Percentiles rank a stretch among this genome's conserved stretches.
Conservation (phyloP, 2,113 vertebrate genomes). For the Acanthisitta chloris region DNA sequence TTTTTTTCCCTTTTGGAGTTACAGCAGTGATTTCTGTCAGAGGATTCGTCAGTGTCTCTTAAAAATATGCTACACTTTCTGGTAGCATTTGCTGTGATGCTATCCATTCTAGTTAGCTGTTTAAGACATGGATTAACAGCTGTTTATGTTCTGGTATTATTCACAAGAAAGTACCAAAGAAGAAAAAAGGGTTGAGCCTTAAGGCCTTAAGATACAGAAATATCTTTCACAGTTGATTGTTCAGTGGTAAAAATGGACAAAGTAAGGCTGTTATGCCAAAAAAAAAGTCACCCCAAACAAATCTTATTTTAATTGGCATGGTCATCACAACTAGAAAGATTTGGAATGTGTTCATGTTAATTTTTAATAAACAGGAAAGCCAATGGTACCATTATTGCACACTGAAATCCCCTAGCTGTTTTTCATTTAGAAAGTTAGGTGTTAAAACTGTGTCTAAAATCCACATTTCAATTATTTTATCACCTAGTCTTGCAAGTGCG, state of each 20-base stretch:
- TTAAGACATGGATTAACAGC: neutral
- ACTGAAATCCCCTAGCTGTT: neutral
- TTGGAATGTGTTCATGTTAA: neutral
- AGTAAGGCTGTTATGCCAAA: neutral
- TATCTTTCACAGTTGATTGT: neutral
- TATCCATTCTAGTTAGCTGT: neutral
- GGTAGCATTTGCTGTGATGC: neutral
- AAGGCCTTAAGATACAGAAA: neutral
- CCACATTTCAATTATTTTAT: constrained; percentile 65
- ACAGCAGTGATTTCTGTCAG: neutral
- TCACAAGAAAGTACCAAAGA: neutral
- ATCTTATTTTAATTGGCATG: neutral
- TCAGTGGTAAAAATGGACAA: neutral
- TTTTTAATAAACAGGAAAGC: constrained; percentile 47
- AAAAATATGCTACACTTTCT: neutral
- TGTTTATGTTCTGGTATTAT: neutral
- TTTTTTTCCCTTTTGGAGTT: neutral
- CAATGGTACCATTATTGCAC: neutral
- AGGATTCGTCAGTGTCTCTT: neutral
- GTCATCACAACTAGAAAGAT: neutral
- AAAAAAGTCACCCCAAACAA: neutral
- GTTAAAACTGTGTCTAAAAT: constrained; percentile 59
- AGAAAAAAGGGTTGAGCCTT: neutral
- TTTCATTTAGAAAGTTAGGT: constrained; percentile 45
- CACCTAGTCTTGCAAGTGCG: constrained; percentile 54